Percentiles rank a stretch among this genome's conserved stretches.
Evolutionary conservation across 64 coral and sea anemone species (phyloP).

Genomic region (Montipora capricornis): DNA sequence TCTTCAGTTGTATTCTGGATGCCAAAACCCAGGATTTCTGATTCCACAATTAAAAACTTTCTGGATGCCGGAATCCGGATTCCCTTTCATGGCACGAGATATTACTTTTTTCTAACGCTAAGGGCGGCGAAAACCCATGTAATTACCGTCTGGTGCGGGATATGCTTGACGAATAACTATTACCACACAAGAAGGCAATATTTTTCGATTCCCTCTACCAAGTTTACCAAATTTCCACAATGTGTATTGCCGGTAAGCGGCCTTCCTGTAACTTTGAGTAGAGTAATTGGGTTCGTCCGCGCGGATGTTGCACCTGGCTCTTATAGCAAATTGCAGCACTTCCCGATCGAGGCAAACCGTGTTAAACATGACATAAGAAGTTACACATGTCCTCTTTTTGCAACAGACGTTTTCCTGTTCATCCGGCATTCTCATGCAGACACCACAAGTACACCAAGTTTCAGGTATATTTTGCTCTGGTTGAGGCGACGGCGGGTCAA

Average conservation of each 20-base stretch:
- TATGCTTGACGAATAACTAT: background rate
- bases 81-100: too few relatives aligned
- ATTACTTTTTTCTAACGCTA: background rate
- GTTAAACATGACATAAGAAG: conserved; percentile 7
- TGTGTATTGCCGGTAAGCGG: conserved; percentile 44
- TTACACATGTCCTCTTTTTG: too few relatives aligned
- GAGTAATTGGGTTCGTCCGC: conserved; percentile 44
- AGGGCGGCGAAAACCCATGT: conserved; percentile 22
- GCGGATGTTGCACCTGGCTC: conserved; percentile 20
- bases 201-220: too few relatives aligned
- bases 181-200: background rate
- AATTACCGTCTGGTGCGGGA: conserved; percentile 17
- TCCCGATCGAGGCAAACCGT: conserved; percentile 50
- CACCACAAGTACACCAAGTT: background rate
- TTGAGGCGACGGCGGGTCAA: background rate
- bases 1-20: too few relatives aligned
- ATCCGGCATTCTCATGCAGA: conserved; percentile 3
- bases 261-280: conserved; percentile 31
- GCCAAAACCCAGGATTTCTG: too few relatives aligned
- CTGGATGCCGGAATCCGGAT: too few relatives aligned
- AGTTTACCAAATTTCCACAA: conserved; percentile 30
- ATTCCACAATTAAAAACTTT: too few relatives aligned
- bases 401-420: too few relatives aligned
- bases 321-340: conserved; percentile 50
- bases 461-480: background rate